phyloP scores from a whole-genome alignment of 2,888 invertebrate genomes.

The Brenthis daphne region DNA sequence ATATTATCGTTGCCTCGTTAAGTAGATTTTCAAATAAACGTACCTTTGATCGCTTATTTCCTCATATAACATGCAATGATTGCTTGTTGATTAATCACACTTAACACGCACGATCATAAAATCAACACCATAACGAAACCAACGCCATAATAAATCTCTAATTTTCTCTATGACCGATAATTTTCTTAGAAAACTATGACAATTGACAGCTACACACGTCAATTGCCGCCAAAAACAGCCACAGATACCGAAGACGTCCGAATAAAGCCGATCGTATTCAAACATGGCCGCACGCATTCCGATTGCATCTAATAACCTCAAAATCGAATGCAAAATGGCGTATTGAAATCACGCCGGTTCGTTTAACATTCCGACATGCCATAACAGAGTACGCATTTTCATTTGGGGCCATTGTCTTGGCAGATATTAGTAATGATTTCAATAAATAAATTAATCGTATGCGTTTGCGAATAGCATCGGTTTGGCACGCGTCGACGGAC shows the following conservation, averaged over 20 bases:
- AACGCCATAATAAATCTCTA: slow-evolving; percentile 22
- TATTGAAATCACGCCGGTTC: slow-evolving; percentile 79
- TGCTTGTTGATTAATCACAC: slow-evolving; percentile 22
- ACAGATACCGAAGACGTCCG: slow-evolving; percentile 61
- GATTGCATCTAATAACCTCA: slow-evolving; percentile 82
- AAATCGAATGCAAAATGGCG: slow-evolving; percentile 80
- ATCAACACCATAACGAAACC: slow-evolving; percentile 12
- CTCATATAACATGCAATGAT: slow-evolving; percentile 16
- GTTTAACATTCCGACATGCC: slow-evolving; percentile 80
- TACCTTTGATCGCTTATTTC: slow-evolving; percentile 5
- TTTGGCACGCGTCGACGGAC: slow-evolving; percentile 78
- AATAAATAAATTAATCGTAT: slow-evolving; percentile 82
- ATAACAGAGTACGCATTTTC: slow-evolving; percentile 78
- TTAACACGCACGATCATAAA: slow-evolving; percentile 26
- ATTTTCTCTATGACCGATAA: slow-evolving; percentile 31
- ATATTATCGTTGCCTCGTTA: neutral
- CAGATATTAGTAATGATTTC: slow-evolving; percentile 82
- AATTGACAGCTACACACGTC: slow-evolving; percentile 66
- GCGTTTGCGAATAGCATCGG: slow-evolving; percentile 72
- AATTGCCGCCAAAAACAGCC: slow-evolving; percentile 62
- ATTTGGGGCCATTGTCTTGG: slow-evolving; percentile 80
- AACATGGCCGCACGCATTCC: slow-evolving; percentile 77
- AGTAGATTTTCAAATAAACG: slow-evolving; percentile 1
- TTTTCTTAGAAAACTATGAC: slow-evolving; percentile 69
- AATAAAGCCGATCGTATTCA: slow-evolving; percentile 67